These are phyloP conservation scores for Mycetomoellerius zeteki DNA, from an alignment of 1,140 invertebrate genomes.

Conservation along the genomic window DNA sequence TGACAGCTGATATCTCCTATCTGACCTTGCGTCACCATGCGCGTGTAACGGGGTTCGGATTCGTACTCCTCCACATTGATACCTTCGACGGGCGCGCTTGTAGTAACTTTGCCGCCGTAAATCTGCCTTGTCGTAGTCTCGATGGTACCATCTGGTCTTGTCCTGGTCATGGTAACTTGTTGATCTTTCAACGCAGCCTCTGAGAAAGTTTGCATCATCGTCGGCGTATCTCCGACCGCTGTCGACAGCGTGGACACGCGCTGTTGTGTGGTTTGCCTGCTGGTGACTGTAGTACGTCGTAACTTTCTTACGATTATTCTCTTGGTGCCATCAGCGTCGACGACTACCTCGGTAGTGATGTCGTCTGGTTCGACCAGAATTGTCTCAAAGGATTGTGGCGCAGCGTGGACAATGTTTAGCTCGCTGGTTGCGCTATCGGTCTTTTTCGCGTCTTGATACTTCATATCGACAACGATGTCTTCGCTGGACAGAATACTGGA, in stretches of 20 bases:
- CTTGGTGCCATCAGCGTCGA: constrained; percentile 93
- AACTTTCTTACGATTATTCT: constrained; percentile 92
- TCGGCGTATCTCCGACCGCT: constrained; percentile 84
- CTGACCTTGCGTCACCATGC: constrained; percentile 84
- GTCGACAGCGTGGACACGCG: constrained; percentile 83
- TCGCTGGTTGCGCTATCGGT: constrained; percentile 87
- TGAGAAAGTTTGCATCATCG: constrained; percentile 88
- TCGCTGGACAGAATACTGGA: constrained; percentile 71
- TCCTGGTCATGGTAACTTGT: constrained; percentile 89
- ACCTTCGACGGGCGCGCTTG: constrained; percentile 88
- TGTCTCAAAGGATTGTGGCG: constrained; percentile 93
- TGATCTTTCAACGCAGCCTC: constrained; percentile 90
- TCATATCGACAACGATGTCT: constrained; percentile 92
- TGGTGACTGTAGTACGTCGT: constrained; percentile 85
- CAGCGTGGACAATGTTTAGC: constrained; percentile 89
- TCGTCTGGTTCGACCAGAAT: constrained; percentile 92
- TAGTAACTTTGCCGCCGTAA: constrained; percentile 89
- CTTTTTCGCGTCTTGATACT: constrained; percentile 89
- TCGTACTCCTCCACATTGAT: constrained; percentile 90
- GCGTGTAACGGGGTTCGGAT: constrained; percentile 87
- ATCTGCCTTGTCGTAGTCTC: constrained; percentile 89
- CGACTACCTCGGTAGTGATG: constrained; percentile 92
- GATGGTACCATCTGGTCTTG: constrained; percentile 89
- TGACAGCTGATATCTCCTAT: constrained; percentile 76
- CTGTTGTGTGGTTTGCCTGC: constrained; percentile 84